phyloP scores from a whole-genome alignment of 2,888 invertebrate species.

The Zaprionus obscuricornis region DNA sequence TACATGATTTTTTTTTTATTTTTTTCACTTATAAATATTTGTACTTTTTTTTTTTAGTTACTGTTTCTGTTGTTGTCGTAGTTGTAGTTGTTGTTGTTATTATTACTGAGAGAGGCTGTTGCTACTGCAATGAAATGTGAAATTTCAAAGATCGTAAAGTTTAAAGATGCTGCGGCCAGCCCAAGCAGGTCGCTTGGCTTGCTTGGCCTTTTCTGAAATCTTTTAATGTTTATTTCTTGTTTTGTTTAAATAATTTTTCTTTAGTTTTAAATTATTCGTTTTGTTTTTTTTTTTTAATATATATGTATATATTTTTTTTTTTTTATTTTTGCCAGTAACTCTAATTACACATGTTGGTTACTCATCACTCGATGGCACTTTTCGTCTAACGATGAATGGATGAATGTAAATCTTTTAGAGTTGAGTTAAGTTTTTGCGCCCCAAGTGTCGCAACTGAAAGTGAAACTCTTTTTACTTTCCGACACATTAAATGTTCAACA shows the following conservation, averaged over 20 bases:
- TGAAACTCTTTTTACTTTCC: slow-evolving; percentile 70
- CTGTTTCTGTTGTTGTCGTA: slow-evolving; percentile 23
- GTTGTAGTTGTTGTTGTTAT: too few species aligned
- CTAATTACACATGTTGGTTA: slow-evolving; percentile 67
- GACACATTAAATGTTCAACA: slow-evolving; percentile 27
- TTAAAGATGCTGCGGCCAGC: slow-evolving; percentile 59
- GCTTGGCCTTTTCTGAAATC: slow-evolving; percentile 42
- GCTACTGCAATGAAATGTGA: slow-evolving; percentile 69
- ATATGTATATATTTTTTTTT: slow-evolving; percentile 24
- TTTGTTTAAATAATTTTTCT: slow-evolving; percentile 38
- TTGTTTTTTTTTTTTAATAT: too few species aligned
- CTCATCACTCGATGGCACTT: slow-evolving; percentile 45
- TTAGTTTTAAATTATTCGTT: slow-evolving; percentile 32
- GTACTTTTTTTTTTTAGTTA: slow-evolving; percentile 48
- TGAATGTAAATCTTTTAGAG: not conserved
- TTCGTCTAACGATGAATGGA: slow-evolving; percentile 34
- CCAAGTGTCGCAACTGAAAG: slow-evolving; percentile 72
- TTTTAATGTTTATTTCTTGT: slow-evolving; percentile 38
- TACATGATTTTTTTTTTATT: slow-evolving; percentile 60
- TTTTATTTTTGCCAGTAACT: slow-evolving; percentile 56
- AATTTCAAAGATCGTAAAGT: slow-evolving; percentile 74
- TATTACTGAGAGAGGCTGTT: too few species aligned
- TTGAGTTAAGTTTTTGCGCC: slow-evolving; percentile 27
- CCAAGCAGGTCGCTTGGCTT: slow-evolving; percentile 20
- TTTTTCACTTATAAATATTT: slow-evolving; percentile 59